Evolutionary conservation across 2,113 vertebrate species (phyloP).

Genomic region (Gorsachius goisagi): DNA sequence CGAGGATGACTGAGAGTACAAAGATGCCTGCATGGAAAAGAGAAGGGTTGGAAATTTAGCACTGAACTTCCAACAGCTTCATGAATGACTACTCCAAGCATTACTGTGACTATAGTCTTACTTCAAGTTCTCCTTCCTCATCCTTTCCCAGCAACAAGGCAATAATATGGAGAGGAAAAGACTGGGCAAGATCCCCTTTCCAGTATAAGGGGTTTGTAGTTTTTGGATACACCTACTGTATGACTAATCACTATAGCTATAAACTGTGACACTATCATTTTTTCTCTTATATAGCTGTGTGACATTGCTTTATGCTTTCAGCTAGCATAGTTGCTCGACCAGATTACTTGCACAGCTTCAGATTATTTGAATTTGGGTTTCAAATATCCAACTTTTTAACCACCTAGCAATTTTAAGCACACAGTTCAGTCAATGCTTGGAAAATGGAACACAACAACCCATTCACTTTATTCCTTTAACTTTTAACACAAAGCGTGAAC

Average conservation of each 20-base stretch:
- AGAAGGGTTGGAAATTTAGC: not conserved
- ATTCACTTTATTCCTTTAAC: not conserved
- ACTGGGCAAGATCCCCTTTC: not conserved
- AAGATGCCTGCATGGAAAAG: not conserved
- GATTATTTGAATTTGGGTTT: not conserved
- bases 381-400: not conserved
- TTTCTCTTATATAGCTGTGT: not conserved
- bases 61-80: not conserved
- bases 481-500: not conserved
- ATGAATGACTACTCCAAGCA: not conserved
- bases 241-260: not conserved
- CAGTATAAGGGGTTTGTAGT: not conserved
- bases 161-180: not conserved
- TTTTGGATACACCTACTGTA: not conserved
- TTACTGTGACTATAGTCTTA: accelerated
- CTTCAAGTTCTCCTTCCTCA: not conserved
- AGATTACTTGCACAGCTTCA: not conserved
- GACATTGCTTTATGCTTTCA: not conserved
- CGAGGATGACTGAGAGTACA: not conserved
- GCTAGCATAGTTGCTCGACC: not conserved
- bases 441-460: not conserved
- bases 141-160: not conserved
- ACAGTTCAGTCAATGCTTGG: not conserved
- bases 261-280: not conserved
- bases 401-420: not conserved